Evolutionary conservation across 2,797 vertebrate species (phyloP).

Genomic region (Ispidina picta): DNA sequence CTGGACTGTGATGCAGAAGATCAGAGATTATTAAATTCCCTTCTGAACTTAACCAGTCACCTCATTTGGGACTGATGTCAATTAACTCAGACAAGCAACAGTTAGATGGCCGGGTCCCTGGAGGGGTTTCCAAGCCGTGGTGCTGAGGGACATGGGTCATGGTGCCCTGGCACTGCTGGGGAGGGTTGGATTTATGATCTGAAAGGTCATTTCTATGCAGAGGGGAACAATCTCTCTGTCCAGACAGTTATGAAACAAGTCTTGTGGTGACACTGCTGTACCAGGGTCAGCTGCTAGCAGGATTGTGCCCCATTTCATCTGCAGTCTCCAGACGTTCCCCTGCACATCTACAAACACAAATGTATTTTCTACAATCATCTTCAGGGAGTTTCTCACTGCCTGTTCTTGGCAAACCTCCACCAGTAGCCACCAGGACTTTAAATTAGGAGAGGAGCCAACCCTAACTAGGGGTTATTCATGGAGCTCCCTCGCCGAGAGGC

Average conservation of each 20-base stretch:
- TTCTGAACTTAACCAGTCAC: not conserved
- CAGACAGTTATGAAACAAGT: not conserved
- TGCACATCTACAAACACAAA: not conserved
- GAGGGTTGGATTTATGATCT: not conserved
- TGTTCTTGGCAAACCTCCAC: not conserved
- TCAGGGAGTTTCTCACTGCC: not conserved
- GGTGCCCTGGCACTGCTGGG: not conserved
- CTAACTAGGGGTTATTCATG: not conserved
- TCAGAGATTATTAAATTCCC: not conserved
- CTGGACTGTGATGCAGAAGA: not conserved
- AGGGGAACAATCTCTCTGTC: not conserved
- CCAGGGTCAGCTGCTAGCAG: not conserved
- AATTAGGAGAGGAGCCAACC: not conserved
- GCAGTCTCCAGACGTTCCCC: not conserved
- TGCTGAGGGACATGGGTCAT: not conserved
- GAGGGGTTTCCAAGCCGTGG: accelerated
- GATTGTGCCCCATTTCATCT: not conserved
- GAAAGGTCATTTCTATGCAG: not conserved
- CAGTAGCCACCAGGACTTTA: not conserved
- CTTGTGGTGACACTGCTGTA: not conserved
- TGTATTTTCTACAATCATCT: not conserved
- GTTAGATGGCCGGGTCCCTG: too few species aligned
- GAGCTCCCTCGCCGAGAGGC: not conserved
- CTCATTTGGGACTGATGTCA: not conserved
- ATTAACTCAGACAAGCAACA: not conserved